Percentiles rank a stretch among this genome's conserved stretches.
Conservation (phyloP, 2,113 vertebrate genomes). For the Mystacornis crossleyi region DNA sequence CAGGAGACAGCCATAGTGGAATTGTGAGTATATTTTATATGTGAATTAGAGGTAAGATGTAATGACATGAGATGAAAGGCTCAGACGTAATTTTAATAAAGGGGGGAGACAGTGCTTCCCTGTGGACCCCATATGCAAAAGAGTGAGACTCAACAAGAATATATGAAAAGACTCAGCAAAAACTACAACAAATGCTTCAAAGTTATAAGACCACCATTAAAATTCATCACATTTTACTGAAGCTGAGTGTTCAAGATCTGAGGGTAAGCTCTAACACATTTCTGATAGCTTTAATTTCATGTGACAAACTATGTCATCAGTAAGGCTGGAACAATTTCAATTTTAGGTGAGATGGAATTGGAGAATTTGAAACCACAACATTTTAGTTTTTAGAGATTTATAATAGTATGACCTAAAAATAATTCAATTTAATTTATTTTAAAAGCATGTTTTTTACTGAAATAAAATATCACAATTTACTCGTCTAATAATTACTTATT, state of each 20-base stretch:
- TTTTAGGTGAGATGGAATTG: neutral
- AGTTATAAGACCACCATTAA: neutral
- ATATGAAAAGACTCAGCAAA: neutral
- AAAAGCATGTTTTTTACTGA: neutral
- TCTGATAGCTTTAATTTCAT: neutral
- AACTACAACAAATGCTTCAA: neutral
- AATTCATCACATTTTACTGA: neutral
- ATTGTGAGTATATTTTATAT: slow-evolving; percentile 38
- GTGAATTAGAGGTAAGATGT: slow-evolving; percentile 53
- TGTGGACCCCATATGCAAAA: neutral
- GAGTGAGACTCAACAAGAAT: slow-evolving; percentile 8
- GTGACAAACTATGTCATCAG: neutral
- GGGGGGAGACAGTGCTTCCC: slow-evolving; percentile 8
- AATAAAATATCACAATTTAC: neutral
- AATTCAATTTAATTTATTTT: neutral
- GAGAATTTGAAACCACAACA: neutral
- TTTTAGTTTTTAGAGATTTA: neutral
- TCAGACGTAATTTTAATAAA: slow-evolving; percentile 40
- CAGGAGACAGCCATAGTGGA: slow-evolving; percentile 1
- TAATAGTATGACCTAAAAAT: neutral
- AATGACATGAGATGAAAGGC: slow-evolving; percentile 40
- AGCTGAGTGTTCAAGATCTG: neutral
- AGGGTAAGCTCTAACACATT: neutral
- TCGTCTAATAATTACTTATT: neutral
- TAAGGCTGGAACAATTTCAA: neutral